Percentiles rank a stretch among this genome's conserved stretches.
These are phyloP conservation scores for Odontothrips loti DNA, from an alignment of 2,888 invertebrate species.

Conservation along the genomic window DNA sequence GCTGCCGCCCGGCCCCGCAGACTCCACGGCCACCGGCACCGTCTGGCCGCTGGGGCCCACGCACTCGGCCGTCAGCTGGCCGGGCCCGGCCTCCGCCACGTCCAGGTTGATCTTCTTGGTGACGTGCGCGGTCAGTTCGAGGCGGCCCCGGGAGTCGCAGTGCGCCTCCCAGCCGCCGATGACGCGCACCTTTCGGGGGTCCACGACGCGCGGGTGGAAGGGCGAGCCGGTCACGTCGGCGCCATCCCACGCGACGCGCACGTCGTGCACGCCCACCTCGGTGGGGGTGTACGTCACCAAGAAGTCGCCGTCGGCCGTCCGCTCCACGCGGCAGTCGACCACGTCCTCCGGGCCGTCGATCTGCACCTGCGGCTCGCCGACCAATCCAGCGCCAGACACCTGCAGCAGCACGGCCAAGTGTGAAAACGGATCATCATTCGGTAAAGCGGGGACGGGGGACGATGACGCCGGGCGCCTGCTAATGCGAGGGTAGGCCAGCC, in stretches of 20 bases:
- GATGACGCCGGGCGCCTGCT: too few species aligned
- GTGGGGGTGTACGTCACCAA: constrained; percentile 85
- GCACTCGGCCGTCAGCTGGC: constrained; percentile 55
- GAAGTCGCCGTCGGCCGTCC: constrained; percentile 61
- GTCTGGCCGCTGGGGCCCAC: constrained; percentile 48
- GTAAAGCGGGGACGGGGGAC: too few species aligned
- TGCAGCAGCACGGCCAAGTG: constrained; percentile 33
- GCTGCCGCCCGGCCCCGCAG: constrained; percentile 51
- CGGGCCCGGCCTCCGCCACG: constrained; percentile 72
- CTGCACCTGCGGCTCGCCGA: constrained; percentile 50
- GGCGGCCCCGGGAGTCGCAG: constrained; percentile 47
- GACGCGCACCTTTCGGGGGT: constrained; percentile 54
- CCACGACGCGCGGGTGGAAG: constrained; percentile 68
- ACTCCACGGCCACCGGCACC: constrained; percentile 50
- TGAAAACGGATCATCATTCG: too few species aligned
- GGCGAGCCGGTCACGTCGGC: constrained; percentile 61
- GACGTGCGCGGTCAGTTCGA: constrained; percentile 46
- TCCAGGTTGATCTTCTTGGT: constrained; percentile 78
- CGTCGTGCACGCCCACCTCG: constrained; percentile 87
- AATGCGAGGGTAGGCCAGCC: constrained; percentile 25
- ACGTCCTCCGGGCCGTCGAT: constrained; percentile 59
- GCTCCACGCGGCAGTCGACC: constrained; percentile 34
- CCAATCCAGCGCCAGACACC: constrained; percentile 38
- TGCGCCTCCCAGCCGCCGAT: constrained; percentile 56
- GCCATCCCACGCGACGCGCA: constrained; percentile 64